These are phyloP conservation scores for Puntigrus tetrazona DNA, from an alignment of 2,113 vertebrate genomes.

Conservation along the genomic window DNA sequence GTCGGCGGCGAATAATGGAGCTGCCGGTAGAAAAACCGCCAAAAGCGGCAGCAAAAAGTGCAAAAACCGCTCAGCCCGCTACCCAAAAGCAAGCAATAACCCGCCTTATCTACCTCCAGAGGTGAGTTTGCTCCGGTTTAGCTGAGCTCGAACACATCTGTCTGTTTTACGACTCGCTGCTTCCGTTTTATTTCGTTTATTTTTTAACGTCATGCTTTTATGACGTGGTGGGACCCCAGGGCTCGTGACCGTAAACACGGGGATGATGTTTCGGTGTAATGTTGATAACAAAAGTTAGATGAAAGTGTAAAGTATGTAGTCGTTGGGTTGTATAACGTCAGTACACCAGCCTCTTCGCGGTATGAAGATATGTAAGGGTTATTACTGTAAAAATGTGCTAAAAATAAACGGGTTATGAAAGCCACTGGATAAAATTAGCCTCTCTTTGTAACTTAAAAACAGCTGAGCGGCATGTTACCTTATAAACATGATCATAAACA, in stretches of 20 bases:
- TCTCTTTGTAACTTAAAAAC: neutral
- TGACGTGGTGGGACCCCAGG: too few species aligned
- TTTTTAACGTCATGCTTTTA: too few species aligned
- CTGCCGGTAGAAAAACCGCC: conserved; percentile 61
- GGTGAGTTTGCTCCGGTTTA: conserved; percentile 68
- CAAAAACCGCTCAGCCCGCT: conserved; percentile 74
- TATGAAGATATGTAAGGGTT: neutral
- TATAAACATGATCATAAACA: neutral
- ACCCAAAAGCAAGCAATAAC: conserved; percentile 80
- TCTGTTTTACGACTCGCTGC: too few species aligned
- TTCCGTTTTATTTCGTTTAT: neutral
- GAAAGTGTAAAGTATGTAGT: neutral
- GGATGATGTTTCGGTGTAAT: neutral
- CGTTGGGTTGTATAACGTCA: neutral
- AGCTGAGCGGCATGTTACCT: neutral
- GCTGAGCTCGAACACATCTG: neutral
- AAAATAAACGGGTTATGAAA: neutral
- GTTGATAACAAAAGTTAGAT: neutral
- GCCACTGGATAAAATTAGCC: neutral
- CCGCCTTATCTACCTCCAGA: conserved; percentile 93
- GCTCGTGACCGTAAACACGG: neutral
- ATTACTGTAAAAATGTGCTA: too few species aligned
- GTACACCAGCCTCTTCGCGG: neutral
- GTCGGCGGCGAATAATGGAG: conserved; percentile 67
- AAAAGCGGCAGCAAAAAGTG: conserved; percentile 77